phyloP scores from a whole-genome alignment of 2,888 invertebrate genomes.

The Morpho achilles region DNA sequence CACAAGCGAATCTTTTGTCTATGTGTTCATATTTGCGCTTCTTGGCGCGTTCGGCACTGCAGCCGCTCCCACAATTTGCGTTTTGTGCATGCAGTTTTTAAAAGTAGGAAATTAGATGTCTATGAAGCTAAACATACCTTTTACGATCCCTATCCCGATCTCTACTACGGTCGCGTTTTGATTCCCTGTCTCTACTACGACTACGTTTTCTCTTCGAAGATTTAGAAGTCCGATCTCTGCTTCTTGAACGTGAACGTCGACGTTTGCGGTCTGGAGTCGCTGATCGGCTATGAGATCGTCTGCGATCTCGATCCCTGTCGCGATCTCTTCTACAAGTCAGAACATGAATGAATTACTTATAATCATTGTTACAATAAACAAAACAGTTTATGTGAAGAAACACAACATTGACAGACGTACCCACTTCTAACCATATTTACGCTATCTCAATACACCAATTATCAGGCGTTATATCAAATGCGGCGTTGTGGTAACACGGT shows the following conservation, averaged over 20 bases:
- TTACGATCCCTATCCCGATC: conserved; percentile 66
- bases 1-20: no score
- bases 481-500: not conserved
- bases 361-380: not conserved
- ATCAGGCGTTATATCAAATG: no score
- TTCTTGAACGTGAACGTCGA: conserved; percentile 78
- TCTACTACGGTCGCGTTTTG: conserved; percentile 75
- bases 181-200: conserved; percentile 82
- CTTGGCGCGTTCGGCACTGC: no score
- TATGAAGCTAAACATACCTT: conserved; percentile 46
- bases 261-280: conserved; percentile 77
- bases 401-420: conserved; percentile 40
- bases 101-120: not conserved
- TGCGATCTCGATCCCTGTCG: conserved; percentile 68
- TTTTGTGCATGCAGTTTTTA: no score
- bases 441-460: not conserved
- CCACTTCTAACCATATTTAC: conserved; percentile 62
- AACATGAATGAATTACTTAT: not conserved
- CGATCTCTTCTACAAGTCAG: conserved; percentile 57
- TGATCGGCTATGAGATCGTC: conserved; percentile 81
- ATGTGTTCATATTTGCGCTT: no score
- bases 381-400: not conserved
- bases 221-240: conserved; percentile 80
- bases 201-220: conserved; percentile 82
- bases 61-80: no score